Conservation (phyloP, 2,113 vertebrate genomes). For the Vulpes ferrilata region DNA sequence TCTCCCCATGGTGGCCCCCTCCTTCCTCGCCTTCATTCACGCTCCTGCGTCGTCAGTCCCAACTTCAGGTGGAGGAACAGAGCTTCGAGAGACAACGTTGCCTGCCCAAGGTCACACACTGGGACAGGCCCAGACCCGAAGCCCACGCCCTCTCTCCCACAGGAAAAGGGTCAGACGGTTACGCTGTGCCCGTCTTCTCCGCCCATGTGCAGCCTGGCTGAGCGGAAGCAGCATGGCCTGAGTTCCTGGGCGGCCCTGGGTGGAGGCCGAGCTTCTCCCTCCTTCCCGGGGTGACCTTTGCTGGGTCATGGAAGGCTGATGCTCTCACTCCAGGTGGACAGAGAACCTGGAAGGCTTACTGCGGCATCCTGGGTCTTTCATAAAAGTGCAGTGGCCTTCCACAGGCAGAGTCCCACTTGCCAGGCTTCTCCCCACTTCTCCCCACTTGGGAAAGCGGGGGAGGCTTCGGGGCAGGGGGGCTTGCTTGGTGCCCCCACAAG, state of each 20-base stretch:
- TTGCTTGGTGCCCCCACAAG: neutral
- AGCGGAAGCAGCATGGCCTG: accelerated
- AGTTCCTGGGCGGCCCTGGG: accelerated
- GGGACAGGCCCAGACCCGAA: neutral
- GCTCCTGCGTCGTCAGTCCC: accelerated
- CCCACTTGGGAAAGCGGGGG: accelerated
- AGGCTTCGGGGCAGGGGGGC: accelerated
- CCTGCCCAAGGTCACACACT: no score
- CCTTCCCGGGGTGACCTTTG: neutral
- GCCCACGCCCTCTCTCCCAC: accelerated
- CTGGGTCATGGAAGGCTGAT: neutral
- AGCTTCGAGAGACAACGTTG: accelerated
- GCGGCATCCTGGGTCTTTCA: no score
- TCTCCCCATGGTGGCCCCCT: accelerated
- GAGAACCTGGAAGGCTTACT: neutral
- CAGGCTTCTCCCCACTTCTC: neutral
- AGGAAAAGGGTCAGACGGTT: neutral
- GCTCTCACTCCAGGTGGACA: neutral
- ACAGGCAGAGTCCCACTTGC: accelerated
- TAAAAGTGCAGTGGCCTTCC: accelerated
- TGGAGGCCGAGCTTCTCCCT: neutral
- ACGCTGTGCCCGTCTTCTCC: accelerated
- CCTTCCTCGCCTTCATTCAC: accelerated
- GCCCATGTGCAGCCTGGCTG: accelerated
- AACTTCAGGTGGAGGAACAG: neutral